Conservation (phyloP, 2,888 invertebrate genomes). For the Fragum sueziense region DNA sequence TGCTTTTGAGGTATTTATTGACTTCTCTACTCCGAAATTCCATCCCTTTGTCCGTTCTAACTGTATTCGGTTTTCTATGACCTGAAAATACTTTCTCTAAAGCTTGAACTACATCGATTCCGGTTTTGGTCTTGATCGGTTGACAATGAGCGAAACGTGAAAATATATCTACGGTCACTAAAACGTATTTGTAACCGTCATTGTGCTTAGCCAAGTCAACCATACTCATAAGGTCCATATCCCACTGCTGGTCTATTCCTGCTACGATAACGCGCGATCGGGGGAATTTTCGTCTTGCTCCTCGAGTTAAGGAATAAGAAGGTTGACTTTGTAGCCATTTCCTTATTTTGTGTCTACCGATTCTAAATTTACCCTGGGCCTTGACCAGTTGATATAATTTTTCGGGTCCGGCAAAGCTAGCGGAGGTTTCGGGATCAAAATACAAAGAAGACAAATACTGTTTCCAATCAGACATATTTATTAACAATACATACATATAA, state of each 20-base stretch:
- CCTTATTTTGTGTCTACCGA: constrained; percentile 32
- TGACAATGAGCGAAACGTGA: constrained; percentile 26
- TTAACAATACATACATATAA: too few species aligned
- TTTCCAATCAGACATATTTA: constrained; percentile 39
- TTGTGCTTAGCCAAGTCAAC: constrained; percentile 19
- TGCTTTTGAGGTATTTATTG: constrained; percentile 15
- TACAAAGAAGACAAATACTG: constrained; percentile 38
- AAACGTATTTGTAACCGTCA: constrained; percentile 29
- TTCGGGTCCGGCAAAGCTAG: constrained; percentile 33
- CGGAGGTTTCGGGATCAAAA: constrained; percentile 39
- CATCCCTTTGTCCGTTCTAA: constrained; percentile 34
- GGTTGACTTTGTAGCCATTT: constrained; percentile 52
- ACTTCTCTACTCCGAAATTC: constrained; percentile 37
- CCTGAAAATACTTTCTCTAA: constrained; percentile 31
- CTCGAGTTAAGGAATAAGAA: constrained; percentile 40
- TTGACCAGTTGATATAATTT: constrained; percentile 43
- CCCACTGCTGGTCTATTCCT: constrained; percentile 47
- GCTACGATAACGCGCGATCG: constrained; percentile 30
- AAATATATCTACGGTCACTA: constrained; percentile 41
- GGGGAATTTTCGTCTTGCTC: constrained; percentile 23
- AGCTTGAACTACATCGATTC: constrained; percentile 18
- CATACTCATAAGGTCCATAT: constrained; percentile 41
- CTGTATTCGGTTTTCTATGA: constrained; percentile 34
- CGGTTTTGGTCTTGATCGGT: constrained; percentile 46
- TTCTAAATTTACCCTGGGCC: constrained; percentile 20